These are phyloP conservation scores for Pollenia amentaria DNA, from an alignment of 2,888 invertebrate genomes.

Conservation along the genomic window DNA sequence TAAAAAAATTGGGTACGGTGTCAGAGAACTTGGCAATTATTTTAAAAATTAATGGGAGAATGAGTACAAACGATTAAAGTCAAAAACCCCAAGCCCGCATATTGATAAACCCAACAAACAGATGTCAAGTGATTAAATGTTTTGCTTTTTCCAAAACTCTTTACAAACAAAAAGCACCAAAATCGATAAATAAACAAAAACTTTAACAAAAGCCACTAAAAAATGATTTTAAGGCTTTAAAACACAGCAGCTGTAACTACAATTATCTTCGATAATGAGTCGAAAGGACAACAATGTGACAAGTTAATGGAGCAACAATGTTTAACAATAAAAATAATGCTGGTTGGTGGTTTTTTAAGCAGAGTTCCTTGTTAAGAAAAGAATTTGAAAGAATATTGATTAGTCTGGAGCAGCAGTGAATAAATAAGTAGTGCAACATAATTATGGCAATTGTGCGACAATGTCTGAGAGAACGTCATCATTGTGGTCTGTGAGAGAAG, in stretches of 20 bases:
- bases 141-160: background rate
- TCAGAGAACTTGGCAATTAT: slow-evolving; percentile 44
- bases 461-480: background rate
- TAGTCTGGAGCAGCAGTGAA: background rate
- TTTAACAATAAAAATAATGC: slow-evolving; percentile 44
- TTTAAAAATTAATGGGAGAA: background rate
- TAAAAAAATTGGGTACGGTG: slow-evolving; percentile 15
- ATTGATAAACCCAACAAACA: slow-evolving; percentile 14
- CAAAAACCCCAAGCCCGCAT: slow-evolving; percentile 47
- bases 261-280: slow-evolving; percentile 60
- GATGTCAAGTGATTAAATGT: slow-evolving; percentile 54
- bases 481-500: slow-evolving; percentile 30
- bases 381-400: slow-evolving; percentile 44
- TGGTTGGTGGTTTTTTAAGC: slow-evolving; percentile 28
- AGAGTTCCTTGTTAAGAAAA: slow-evolving; percentile 7
- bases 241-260: slow-evolving; percentile 60
- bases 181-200: slow-evolving; percentile 14
- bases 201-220: slow-evolving; percentile 60
- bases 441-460: slow-evolving; percentile 16
- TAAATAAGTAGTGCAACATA: slow-evolving; percentile 28
- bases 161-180: background rate
- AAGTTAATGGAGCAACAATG: slow-evolving; percentile 57
- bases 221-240: background rate
- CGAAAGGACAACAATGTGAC: slow-evolving; percentile 48
- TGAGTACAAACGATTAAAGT: background rate